These are phyloP conservation scores for Drosophila bocki DNA, from an alignment of 1,140 invertebrate genomes.

Conservation along the genomic window DNA sequence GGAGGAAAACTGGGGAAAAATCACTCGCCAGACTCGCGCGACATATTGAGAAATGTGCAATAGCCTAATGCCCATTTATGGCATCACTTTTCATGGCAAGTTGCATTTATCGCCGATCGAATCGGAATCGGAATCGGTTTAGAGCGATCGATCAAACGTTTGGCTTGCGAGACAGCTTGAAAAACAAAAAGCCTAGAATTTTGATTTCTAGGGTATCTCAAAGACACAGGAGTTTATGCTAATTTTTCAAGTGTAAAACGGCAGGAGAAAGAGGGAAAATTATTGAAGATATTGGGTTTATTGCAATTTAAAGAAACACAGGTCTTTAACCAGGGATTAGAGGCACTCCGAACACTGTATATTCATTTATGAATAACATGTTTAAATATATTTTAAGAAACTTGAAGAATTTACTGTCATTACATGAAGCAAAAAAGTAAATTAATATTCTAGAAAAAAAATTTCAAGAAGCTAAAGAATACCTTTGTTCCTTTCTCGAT, in stretches of 20 bases:
- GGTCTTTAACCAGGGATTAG: background rate
- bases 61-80: constrained; percentile 85
- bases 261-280: background rate
- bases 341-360: background rate
- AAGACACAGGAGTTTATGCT: constrained; percentile 12
- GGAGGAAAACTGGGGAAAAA: constrained; percentile 61
- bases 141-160: constrained; percentile 62
- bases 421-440: background rate
- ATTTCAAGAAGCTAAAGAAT: too few relatives aligned
- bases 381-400: background rate
- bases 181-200: constrained; percentile 27
- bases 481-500: accelerated
- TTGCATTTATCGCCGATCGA: constrained; percentile 80
- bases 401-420: background rate
- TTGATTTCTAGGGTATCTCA: background rate
- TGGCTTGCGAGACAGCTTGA: constrained; percentile 20
- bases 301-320: background rate
- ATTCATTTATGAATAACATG: background rate
- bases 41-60: constrained; percentile 85
- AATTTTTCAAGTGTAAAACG: constrained; percentile 15
- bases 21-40: constrained; percentile 78
- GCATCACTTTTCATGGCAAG: constrained; percentile 83
- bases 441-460: too few relatives aligned
- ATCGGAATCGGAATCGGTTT: constrained; percentile 56
- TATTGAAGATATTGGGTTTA: background rate